These are phyloP conservation scores for Mechanitis mazaeus DNA, from an alignment of 2,888 invertebrate genomes.

Conservation along the genomic window DNA sequence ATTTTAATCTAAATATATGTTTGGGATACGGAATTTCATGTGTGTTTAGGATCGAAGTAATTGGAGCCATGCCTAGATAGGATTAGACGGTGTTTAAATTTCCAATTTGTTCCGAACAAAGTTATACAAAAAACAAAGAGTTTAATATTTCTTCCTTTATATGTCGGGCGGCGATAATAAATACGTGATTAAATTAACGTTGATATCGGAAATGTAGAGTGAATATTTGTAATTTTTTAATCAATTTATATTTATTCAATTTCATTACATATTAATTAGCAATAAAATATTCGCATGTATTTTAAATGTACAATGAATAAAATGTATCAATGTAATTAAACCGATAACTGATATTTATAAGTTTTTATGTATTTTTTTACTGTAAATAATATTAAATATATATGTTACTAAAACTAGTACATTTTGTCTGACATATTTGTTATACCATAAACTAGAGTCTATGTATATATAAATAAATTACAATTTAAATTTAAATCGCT, in stretches of 20 bases:
- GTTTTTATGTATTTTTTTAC: too few relatives aligned
- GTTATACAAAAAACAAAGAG: slow-evolving; percentile 18
- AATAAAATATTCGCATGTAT: too few relatives aligned
- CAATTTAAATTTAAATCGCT: neutral
- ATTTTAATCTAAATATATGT: slow-evolving; percentile 27
- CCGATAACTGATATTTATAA: too few relatives aligned
- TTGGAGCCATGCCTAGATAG: slow-evolving; percentile 22
- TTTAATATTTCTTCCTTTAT: slow-evolving; percentile 1
- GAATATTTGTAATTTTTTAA: neutral
- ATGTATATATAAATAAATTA: neutral
- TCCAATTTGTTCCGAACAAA: slow-evolving; percentile 21
- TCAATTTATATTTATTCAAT: neutral
- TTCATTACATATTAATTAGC: neutral
- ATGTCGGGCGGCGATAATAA: neutral
- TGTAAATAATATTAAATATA: too few relatives aligned
- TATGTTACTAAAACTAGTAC: too few relatives aligned
- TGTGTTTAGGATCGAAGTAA: slow-evolving; percentile 29
- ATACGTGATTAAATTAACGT: neutral
- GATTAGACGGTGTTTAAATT: slow-evolving; percentile 26
- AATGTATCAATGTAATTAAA: too few relatives aligned
- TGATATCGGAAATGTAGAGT: neutral
- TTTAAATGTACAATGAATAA: too few relatives aligned
- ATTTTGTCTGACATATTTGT: too few relatives aligned
- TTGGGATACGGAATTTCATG: slow-evolving; percentile 17
- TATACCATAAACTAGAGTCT: too few relatives aligned